Conservation (phyloP, 1,140 invertebrate genomes). For the Pseudomyrmex cubaensis region DNA sequence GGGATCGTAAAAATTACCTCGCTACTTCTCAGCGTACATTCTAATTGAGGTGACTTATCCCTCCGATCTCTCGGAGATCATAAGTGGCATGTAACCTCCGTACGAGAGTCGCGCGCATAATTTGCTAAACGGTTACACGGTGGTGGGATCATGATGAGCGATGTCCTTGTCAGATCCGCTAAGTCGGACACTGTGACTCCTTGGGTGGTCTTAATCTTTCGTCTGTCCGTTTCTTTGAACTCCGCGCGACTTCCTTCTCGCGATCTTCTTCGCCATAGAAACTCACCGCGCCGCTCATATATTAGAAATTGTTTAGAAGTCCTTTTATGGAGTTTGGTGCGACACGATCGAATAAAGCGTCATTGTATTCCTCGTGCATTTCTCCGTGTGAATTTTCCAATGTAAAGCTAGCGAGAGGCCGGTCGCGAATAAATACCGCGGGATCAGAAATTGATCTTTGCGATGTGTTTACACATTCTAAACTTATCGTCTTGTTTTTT, state of each 20-base stretch:
- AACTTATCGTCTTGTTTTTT: too few relatives aligned
- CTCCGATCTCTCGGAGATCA: neutral
- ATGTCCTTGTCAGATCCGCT: constrained; percentile 53
- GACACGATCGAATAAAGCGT: constrained; percentile 21
- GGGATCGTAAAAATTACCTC: neutral
- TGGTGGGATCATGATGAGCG: constrained; percentile 18
- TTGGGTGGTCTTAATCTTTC: constrained; percentile 57
- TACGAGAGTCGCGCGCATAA: constrained; percentile 23
- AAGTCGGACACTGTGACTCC: constrained; percentile 49
- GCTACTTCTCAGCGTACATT: neutral
- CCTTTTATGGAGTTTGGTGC: constrained; percentile 28
- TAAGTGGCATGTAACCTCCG: neutral
- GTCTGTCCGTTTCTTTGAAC: constrained; percentile 23
- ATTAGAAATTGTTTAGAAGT: constrained; percentile 41
- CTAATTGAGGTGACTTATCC: constrained; percentile 13
- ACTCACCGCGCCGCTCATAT: constrained; percentile 10
- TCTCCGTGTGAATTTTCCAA: neutral
- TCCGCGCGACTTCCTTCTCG: constrained; percentile 15
- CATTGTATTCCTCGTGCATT: neutral
- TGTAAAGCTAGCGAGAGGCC: neutral
- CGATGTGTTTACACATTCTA: too few relatives aligned
- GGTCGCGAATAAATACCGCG: too few relatives aligned
- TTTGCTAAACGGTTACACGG: constrained; percentile 41
- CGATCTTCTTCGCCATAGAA: constrained; percentile 36
- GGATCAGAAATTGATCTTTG: neutral